Conservation (phyloP, 2,113 vertebrate species). For the Pelmatolapia mariae region DNA sequence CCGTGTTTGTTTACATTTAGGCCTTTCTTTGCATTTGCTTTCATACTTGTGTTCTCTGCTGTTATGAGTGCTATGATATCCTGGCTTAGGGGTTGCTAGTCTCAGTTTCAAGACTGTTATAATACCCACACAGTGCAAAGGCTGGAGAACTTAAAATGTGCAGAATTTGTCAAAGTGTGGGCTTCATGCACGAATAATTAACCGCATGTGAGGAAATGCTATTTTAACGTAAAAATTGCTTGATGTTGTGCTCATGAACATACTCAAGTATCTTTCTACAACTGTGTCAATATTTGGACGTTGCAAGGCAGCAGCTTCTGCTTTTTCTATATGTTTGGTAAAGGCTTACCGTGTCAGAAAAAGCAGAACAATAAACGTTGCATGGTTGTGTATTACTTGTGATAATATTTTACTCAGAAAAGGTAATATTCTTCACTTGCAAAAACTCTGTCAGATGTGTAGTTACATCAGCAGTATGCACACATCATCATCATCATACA, state of each 20-base stretch:
- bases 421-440: background rate
- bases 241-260: background rate
- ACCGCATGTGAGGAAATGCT: background rate
- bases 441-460: background rate
- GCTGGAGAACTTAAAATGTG: background rate
- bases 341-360: background rate
- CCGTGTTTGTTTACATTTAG: background rate
- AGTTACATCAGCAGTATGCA: conserved; percentile 7
- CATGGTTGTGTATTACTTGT: background rate
- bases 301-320: background rate
- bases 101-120: background rate
- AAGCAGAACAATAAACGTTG: background rate
- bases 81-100: background rate
- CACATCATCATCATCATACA: background rate
- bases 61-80: background rate
- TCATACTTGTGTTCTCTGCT: background rate
- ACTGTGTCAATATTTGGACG: background rate
- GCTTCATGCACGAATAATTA: background rate
- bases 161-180: background rate
- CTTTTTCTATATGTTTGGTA: background rate
- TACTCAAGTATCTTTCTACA: background rate
- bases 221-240: background rate
- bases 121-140: background rate
- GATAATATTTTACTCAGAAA: background rate
- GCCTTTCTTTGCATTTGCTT: background rate